These are phyloP conservation scores for Mustela lutreola DNA, from an alignment of 2,113 vertebrate species.

Conservation along the genomic window DNA sequence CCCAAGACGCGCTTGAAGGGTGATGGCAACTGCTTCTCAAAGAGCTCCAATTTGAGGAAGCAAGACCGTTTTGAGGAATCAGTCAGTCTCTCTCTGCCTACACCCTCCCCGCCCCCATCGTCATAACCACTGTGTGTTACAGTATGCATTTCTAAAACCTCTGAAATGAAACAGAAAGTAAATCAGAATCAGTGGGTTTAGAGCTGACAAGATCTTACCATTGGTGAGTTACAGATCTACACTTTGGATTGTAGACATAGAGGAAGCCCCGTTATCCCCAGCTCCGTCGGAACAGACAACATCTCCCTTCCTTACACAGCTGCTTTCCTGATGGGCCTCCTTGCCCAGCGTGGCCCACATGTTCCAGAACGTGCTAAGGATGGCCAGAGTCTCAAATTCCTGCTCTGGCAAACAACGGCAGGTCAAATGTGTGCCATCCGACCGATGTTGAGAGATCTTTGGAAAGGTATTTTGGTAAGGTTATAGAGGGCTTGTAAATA, in stretches of 20 bases:
- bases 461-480: slow-evolving; percentile 47
- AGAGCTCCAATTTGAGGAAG: background rate
- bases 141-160: background rate
- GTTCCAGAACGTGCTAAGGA: background rate
- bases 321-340: too few relatives aligned
- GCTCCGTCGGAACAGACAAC: fast-evolving
- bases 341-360: fast-evolving
- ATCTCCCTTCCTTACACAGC: background rate
- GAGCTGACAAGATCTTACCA: background rate
- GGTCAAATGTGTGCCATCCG: fast-evolving
- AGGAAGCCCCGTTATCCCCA: too few relatives aligned
- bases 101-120: background rate
- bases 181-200: background rate
- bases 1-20: fast-evolving
- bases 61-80: background rate
- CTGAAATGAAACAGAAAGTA: background rate
- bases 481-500: slow-evolving; percentile 67
- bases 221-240: too few relatives aligned
- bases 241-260: too few relatives aligned
- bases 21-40: background rate
- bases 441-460: background rate
- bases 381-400: too few relatives aligned
- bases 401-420: background rate
- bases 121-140: background rate
- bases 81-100: background rate